Conservation (phyloP, 2,888 invertebrate species). For the Synergus japonicus region DNA sequence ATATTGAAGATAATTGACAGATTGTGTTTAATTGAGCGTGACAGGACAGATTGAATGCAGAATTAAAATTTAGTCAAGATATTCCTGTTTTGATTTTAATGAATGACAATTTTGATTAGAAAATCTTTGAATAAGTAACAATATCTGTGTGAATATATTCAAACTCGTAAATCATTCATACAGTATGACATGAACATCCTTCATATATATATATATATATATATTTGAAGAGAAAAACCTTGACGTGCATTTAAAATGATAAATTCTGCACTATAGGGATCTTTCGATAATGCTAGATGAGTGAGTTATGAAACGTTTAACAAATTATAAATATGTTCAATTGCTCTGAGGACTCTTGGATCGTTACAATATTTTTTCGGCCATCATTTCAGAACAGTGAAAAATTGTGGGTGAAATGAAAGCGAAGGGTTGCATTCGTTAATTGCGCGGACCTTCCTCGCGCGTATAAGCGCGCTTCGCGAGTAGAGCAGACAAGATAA, state of each 20-base stretch:
- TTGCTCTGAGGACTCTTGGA: conserved; percentile 1
- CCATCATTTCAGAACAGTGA: conserved; percentile 14
- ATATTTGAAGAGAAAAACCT: not conserved
- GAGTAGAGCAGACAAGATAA: conserved; percentile 68
- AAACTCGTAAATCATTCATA: not conserved
- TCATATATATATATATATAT: conserved; percentile 13
- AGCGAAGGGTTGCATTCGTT: conserved; percentile 20
- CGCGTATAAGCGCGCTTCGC: conserved; percentile 51
- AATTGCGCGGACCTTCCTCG: conserved; percentile 47
- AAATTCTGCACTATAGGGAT: not conserved
- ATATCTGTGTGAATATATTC: not conserved
- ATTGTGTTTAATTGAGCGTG: conserved; percentile 25
- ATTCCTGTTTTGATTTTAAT: conserved; percentile 10
- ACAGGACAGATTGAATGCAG: not conserved
- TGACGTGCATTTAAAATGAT: conserved; percentile 12
- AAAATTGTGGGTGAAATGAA: conserved; percentile 23
- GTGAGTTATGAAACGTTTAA: conserved; percentile 26
- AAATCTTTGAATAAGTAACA: conserved; percentile 14
- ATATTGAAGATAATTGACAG: conserved; percentile 26
- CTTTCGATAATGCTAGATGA: not conserved
- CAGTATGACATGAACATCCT: conserved; percentile 18
- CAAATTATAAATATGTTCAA: conserved; percentile 19
- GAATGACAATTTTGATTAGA: conserved; percentile 20
- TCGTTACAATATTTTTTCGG: not conserved
- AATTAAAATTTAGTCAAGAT: conserved; percentile 15